These are phyloP conservation scores for Sepiola atlantica DNA, from an alignment of 2,888 invertebrate genomes.

Conservation along the genomic window DNA sequence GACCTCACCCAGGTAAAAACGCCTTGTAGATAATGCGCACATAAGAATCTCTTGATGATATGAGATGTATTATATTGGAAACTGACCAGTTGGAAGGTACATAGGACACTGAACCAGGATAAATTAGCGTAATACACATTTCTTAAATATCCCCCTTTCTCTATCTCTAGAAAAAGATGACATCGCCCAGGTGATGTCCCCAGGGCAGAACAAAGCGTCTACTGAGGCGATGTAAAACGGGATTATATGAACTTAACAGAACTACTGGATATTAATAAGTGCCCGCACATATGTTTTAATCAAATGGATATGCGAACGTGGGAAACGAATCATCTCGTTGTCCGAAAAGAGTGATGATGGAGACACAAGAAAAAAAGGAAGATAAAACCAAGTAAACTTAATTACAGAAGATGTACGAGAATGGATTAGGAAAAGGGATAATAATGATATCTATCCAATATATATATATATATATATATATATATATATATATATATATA, in stretches of 20 bases:
- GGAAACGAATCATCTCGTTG: background rate
- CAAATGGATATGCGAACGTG: background rate
- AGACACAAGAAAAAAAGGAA: background rate
- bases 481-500: no score
- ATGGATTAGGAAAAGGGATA: rapidly evolving
- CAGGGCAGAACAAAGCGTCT: background rate
- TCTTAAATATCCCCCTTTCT: no score
- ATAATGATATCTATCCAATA: background rate
- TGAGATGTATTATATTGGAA: background rate
- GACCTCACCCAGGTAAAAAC: background rate
- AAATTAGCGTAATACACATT: background rate
- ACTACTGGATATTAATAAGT: background rate
- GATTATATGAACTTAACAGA: background rate
- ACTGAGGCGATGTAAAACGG: background rate
- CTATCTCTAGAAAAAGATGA: background rate
- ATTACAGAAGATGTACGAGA: background rate
- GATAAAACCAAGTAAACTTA: no score
- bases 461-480: no score
- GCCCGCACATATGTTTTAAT: background rate
- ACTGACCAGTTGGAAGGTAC: background rate
- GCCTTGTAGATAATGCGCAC: background rate
- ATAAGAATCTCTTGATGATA: background rate
- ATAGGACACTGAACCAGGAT: background rate
- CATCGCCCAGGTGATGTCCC: background rate
- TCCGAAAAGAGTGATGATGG: background rate